Base-by-base conservation (phyloP, 1,140 invertebrate genomes). In the Drosophila neocordata region DNA sequence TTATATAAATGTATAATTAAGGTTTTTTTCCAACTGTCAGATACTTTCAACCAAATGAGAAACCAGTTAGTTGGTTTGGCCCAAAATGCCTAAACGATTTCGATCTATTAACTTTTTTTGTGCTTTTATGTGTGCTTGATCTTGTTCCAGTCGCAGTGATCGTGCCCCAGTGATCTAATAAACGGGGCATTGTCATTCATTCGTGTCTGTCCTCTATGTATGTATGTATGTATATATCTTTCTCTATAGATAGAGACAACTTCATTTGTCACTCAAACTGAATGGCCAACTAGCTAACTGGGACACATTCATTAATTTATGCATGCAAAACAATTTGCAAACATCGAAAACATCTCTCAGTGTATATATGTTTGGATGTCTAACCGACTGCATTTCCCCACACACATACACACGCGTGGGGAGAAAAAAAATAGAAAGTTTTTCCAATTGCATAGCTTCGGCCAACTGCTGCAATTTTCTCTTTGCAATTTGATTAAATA, bases 401-500 rank as follows among this genome's bases (percentile, higher is more conserved):
- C 70, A 87, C 67, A 38, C 37, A 38, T 11, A 37, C 41, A 9
- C 5, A n/a, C n/a, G n/a, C n/a, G n/a, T n/a, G n/a, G 1, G 6
- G 15, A 2, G 20, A 8, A 18, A 82, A 87, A 85, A 85, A 87
- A 87, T 83, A 83, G 83, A 88, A 87, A 87, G 83, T 87, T 87
- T 81, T 82, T 73, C 75, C 61, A 63, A 63, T 63, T 63, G 61
- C 61, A 63, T 61, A 61, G 38, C 58, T 60, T 62, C 53, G 65
- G 77, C 77, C 77, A 77, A 72, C 62, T 75, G 76, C 77, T 78
- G 79, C 73, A 84, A 88, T 88, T 88, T 88, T 88, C 83, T 88
- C 83, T 88, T 88, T 84, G 79, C 83, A 77, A 88, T 87, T 88
- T 87, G 71, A 87, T 87, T 87, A 79, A 88, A 87, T 88, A 87